Conservation (phyloP, 2,797 vertebrate genomes). For the Hippocampus kuda region DNA sequence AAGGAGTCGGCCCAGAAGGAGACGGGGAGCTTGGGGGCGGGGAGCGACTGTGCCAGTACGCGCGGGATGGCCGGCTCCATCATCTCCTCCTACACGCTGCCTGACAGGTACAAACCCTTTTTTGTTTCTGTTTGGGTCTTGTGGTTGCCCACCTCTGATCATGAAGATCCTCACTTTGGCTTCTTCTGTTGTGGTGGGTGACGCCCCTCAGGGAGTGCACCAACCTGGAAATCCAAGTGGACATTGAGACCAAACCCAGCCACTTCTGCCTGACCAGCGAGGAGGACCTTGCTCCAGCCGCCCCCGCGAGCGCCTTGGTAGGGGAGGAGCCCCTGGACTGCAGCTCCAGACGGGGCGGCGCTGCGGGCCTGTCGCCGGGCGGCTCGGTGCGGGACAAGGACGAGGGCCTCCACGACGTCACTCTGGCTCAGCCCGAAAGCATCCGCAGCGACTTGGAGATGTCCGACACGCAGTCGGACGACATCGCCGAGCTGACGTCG, state of each 20-base stretch:
- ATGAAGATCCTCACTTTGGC: not conserved
- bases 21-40: constrained; percentile 86
- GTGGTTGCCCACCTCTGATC: no score
- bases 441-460: constrained; percentile 97
- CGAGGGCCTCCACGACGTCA: constrained; percentile 82
- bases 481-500: constrained; percentile 90
- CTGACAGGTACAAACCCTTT: constrained; percentile 76
- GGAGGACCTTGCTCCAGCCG: constrained; percentile 71
- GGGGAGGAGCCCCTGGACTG: constrained; percentile 80
- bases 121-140: no score
- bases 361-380: constrained; percentile 57
- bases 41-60: constrained; percentile 94
- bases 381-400: constrained; percentile 58
- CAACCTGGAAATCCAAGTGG: constrained; percentile 98
- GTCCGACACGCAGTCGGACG: constrained; percentile 95
- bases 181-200: no score
- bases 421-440: constrained; percentile 93
- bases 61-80: constrained; percentile 98
- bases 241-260: constrained; percentile 97
- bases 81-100: constrained; percentile 95
- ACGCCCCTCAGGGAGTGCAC: constrained; percentile 78
- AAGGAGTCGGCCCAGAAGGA: constrained; percentile 87
- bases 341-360: constrained; percentile 61
- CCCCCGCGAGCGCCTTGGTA: constrained; percentile 57
- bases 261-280: constrained; percentile 90